phyloP scores from a whole-genome alignment of 2,888 invertebrate species.

The Pandemis cinnamomeana region DNA sequence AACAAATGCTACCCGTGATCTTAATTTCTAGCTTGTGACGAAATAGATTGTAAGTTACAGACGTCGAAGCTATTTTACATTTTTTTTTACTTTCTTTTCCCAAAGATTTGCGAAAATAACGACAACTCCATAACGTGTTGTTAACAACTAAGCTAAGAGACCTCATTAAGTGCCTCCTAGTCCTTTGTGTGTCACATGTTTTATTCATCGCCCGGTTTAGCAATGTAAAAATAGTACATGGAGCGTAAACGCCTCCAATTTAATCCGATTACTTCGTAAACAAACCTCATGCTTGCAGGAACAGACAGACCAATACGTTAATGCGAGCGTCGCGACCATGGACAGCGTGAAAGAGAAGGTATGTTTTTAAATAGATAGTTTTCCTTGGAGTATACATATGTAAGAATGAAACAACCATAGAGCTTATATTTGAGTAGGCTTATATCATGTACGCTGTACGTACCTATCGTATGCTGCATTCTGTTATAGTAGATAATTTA shows the following conservation, averaged over 20 bases:
- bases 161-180: conserved; percentile 22
- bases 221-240: conserved; percentile 41
- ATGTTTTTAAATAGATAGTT: conserved; percentile 25
- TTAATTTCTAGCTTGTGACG: too few species aligned
- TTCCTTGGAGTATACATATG: too few species aligned
- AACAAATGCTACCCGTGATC: too few species aligned
- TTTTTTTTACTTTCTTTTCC: neutral
- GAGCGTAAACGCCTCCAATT: conserved; percentile 37
- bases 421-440: too few species aligned
- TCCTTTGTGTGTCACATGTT: conserved; percentile 28
- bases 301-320: conserved; percentile 91
- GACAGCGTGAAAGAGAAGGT: conserved; percentile 91
- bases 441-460: too few species aligned
- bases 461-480: too few species aligned
- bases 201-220: conserved; percentile 38
- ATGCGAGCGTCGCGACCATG: conserved; percentile 90
- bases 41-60: too few species aligned
- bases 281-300: conserved; percentile 76
- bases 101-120: conserved; percentile 3
- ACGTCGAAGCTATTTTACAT: neutral
- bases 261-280: conserved; percentile 42
- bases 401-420: too few species aligned
- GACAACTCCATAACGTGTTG: conserved; percentile 21
- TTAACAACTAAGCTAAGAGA: conserved; percentile 27
- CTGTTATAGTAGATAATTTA: too few species aligned